phyloP scores from a whole-genome alignment of 2,797 vertebrate species.

The Echeneis naucrates region DNA sequence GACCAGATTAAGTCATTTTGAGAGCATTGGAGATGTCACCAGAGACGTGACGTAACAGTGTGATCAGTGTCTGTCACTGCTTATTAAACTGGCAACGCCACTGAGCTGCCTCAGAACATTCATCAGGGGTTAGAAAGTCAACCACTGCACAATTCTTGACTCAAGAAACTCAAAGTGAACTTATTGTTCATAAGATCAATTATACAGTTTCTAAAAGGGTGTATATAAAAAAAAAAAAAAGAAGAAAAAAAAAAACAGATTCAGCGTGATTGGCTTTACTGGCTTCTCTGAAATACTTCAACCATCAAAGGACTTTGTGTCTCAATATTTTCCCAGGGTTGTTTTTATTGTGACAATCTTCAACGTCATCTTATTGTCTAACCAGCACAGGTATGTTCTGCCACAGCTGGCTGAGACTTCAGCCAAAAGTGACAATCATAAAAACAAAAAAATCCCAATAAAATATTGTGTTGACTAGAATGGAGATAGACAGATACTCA shows the following conservation, averaged over 20 bases:
- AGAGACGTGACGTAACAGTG: constrained; percentile 40
- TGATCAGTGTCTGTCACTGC: constrained; percentile 28
- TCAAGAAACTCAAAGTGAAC: constrained; percentile 4
- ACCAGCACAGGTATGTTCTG: neutral
- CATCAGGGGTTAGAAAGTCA: neutral
- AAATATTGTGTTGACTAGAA: too few relatives aligned
- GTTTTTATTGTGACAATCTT: neutral
- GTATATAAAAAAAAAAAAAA: too few relatives aligned
- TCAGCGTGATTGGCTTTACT: constrained; percentile 7
- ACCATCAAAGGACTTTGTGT: neutral
- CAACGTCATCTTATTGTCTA: too few relatives aligned
- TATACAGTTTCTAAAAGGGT: neutral
- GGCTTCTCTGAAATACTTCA: neutral
- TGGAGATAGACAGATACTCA: too few relatives aligned
- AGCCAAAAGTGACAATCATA: neutral
- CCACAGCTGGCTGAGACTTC: neutral
- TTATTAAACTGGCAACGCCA: constrained; percentile 26
- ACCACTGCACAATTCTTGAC: neutral
- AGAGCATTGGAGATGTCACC: constrained; percentile 39
- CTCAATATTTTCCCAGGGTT: neutral
- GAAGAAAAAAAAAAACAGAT: neutral
- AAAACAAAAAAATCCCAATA: neutral
- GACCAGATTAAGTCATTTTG: constrained; percentile 69
- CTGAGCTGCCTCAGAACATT: constrained; percentile 6
- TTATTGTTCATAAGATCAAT: constrained; percentile 5